Conservation (phyloP, 2,888 invertebrate genomes). For the Andrena dorsata region DNA sequence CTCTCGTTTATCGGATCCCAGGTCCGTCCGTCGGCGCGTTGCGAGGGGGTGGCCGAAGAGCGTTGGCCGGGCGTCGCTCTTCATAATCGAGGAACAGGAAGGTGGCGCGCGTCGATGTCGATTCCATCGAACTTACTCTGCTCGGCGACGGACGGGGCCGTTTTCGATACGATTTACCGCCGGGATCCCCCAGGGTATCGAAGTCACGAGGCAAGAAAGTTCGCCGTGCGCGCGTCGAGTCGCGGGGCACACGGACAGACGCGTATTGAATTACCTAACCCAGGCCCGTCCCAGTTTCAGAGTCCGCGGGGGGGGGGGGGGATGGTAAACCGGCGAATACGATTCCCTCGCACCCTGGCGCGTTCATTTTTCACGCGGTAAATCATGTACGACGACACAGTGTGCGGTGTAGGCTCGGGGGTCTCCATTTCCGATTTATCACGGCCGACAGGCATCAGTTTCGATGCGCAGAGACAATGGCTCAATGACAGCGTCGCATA, state of each 20-base stretch:
- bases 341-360: conserved; percentile 44
- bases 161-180: conserved; percentile 20
- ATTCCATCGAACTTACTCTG: conserved; percentile 23
- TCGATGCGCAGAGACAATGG: conserved; percentile 29
- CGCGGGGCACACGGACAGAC: conserved; percentile 11
- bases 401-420: too few relatives aligned
- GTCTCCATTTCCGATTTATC: conserved; percentile 39
- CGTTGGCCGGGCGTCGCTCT: neutral
- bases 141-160: neutral
- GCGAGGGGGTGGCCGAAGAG: neutral
- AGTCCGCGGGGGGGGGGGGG: neutral
- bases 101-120: conserved; percentile 19
- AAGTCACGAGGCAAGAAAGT: conserved; percentile 24
- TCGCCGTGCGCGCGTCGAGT: neutral
- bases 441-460: conserved; percentile 3
- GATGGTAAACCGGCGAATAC: conserved; percentile 24
- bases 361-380: conserved; percentile 65
- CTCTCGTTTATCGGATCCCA: conserved; percentile 18
- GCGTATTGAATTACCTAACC: conserved; percentile 58
- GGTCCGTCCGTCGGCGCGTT: neutral
- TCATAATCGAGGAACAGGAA: conserved; percentile 4
- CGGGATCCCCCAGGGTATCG: conserved; percentile 16
- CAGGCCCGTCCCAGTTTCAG: conserved; percentile 30
- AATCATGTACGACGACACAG: conserved; percentile 41
- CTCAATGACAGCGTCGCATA: neutral